Percentiles rank a stretch among this genome's conserved stretches.
phyloP scores from a whole-genome alignment of 2,888 invertebrate genomes.

The Melinopterus prodromus region DNA sequence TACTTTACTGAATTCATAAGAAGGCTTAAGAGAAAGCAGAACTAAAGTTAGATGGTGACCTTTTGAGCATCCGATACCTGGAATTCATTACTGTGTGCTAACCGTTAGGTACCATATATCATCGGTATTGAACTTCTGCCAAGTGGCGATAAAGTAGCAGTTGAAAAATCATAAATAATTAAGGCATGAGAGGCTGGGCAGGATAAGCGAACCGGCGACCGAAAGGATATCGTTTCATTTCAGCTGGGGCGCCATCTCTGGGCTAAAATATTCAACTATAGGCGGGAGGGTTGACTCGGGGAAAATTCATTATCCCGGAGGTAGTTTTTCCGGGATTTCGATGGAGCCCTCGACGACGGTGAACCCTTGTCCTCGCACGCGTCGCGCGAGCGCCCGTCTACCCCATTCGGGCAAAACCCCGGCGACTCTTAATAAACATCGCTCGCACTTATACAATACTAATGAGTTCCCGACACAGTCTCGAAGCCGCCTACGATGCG shows the following conservation, averaged over 20 bases:
- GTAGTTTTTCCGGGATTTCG: constrained; percentile 4
- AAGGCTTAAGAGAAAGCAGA: too few relatives aligned
- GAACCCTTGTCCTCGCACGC: constrained; percentile 4
- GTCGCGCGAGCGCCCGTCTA: background rate
- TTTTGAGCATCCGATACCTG: too few relatives aligned
- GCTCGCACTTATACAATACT: background rate
- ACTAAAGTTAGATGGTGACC: too few relatives aligned
- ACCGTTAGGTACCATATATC: background rate
- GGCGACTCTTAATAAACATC: background rate
- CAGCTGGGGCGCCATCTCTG: background rate
- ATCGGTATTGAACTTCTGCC: background rate
- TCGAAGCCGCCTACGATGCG: background rate
- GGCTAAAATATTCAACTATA: background rate
- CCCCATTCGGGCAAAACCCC: background rate
- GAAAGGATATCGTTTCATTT: background rate
- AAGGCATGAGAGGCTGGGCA: background rate
- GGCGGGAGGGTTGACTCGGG: background rate
- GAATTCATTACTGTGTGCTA: too few relatives aligned
- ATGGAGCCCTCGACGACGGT: background rate
- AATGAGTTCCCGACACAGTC: constrained; percentile 4
- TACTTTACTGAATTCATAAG: too few relatives aligned
- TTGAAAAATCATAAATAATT: background rate
- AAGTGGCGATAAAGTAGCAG: background rate
- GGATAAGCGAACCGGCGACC: background rate
- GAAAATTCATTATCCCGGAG: constrained; percentile 4